Evolutionary conservation across 2,797 vertebrate species (phyloP).

Genomic region (Remorina albescens): DNA sequence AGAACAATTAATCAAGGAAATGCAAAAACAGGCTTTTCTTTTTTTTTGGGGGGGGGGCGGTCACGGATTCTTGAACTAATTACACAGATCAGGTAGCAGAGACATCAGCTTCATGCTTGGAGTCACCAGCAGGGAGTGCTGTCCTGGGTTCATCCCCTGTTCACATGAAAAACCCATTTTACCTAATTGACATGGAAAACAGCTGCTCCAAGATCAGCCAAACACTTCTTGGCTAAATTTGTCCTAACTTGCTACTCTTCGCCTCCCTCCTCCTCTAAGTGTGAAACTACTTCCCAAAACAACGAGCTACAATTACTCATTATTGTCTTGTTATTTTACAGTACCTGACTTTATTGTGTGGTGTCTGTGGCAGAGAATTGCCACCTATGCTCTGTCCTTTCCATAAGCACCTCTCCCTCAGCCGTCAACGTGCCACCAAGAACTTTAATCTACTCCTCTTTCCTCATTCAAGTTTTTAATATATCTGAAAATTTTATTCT

Average conservation of each 20-base stretch:
- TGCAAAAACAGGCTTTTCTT: too few species aligned
- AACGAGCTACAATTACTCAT: constrained; percentile 2
- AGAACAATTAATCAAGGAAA: neutral
- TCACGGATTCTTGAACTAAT: constrained; percentile 1
- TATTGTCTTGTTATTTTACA: neutral
- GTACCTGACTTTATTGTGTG: constrained; percentile 1
- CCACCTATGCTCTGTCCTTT: constrained; percentile 14
- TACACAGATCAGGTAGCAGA: neutral
- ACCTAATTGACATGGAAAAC: constrained; percentile 36
- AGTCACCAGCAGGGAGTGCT: constrained; percentile 49
- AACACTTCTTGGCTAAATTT: constrained; percentile 28
- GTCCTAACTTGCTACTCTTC: constrained; percentile 39
- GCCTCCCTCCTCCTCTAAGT: constrained; percentile 5
- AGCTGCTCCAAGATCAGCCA: constrained; percentile 21
- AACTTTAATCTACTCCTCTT: constrained; percentile 22
- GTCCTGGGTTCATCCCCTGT: constrained; percentile 38
- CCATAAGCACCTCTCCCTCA: constrained; percentile 31
- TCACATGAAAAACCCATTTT: constrained; percentile 42
- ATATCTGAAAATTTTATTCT: constrained; percentile 11
- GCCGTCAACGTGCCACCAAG: constrained; percentile 1
- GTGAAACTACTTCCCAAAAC: constrained; percentile 12
- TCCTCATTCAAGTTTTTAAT: constrained; percentile 26
- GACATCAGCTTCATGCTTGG: neutral
- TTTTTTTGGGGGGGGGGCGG: too few species aligned
- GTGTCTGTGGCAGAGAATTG: constrained; percentile 15